Base-by-base conservation (phyloP, 2,888 invertebrate species). In the Coenonympha arcania region DNA sequence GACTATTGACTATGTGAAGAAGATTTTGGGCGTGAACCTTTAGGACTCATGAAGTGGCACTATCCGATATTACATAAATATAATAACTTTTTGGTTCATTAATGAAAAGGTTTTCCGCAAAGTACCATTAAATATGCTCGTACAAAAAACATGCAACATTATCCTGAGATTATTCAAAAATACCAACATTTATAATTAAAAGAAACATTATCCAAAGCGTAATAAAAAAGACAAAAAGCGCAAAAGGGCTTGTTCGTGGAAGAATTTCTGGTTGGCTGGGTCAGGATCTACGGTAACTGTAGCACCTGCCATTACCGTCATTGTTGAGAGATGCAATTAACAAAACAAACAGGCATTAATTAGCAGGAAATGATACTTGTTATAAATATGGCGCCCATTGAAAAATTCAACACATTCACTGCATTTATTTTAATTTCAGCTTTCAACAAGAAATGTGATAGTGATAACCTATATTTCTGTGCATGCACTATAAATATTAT, bases 221-320 rank as follows among this genome's bases (percentile, higher is more conserved):
- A 16, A 39, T 15, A 39, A 39, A 39, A n/a, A 24, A 39, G 15
- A 39, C 39, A 37, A 20, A 36, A 22, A 13, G 9, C n/a, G 9
- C n/a, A n/a, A n/a, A n/a, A n/a, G n/a, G 22, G 9, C 15, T 22
- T 8, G 13, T 15, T 24, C 39, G 24, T 39, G 22, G 24, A 39
- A 39, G 39, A 39, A 39, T 39, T 39, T 39, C 24, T 37, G 39
- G 39, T 39, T 22, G 39, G 39, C 24, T 39, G 39, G 24, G 9
- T 39, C 13, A 39, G 37, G 39, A 39, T 39, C 24, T 16, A 24
- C 39, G 39, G 15, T 24, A 39, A 24, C 24, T 15, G 39, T 39
- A 16, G 4, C 24, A 39, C 15, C 24, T 24, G 39, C 24, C 24
- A 24, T 39, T 39, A 39, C 6, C 15, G 9, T 39, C 39, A 39